Evolutionary conservation across 1,140 invertebrate genomes (phyloP).

Genomic region (Tetramorium alpestre): DNA sequence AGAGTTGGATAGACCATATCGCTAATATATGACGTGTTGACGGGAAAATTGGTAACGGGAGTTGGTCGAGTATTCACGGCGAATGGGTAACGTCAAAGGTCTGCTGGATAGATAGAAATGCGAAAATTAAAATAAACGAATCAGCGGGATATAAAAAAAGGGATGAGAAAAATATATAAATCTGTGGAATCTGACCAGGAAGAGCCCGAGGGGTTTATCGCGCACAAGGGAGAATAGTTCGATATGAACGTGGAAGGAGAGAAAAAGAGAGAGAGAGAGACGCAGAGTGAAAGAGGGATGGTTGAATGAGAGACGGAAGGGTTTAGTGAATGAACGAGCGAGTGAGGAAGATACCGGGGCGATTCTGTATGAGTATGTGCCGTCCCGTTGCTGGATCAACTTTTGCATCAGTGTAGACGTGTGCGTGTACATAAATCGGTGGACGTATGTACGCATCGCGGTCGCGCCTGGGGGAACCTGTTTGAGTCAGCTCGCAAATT

Average conservation of each 20-base stretch:
- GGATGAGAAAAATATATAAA: conserved; percentile 51
- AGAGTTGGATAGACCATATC: conserved; percentile 53
- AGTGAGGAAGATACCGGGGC: neutral
- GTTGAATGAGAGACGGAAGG: neutral
- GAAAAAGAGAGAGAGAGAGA: neutral
- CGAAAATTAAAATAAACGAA: conserved; percentile 78
- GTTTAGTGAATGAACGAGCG: conserved; percentile 20
- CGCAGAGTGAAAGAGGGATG: neutral
- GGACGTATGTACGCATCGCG: conserved; percentile 48
- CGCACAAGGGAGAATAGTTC: conserved; percentile 5
- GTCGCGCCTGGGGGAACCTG: conserved; percentile 71
- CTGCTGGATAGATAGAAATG: conserved; percentile 50
- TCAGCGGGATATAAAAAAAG: conserved; percentile 60
- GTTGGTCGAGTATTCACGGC: neutral
- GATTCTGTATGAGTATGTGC: neutral
- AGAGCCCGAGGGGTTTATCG: conserved; percentile 36
- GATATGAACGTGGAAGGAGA: neutral
- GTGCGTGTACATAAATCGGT: conserved; percentile 26
- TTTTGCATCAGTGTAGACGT: neutral
- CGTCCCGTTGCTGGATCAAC: conserved; percentile 27
- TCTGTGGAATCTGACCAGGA: conserved; percentile 21
- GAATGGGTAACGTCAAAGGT: conserved; percentile 42
- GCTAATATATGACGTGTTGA: conserved; percentile 55
- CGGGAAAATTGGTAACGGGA: conserved; percentile 31
- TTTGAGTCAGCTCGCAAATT: conserved; percentile 79